Evolutionary conservation across 2,113 vertebrate genomes (phyloP).

Genomic region (Leucopsar rothschildi): DNA sequence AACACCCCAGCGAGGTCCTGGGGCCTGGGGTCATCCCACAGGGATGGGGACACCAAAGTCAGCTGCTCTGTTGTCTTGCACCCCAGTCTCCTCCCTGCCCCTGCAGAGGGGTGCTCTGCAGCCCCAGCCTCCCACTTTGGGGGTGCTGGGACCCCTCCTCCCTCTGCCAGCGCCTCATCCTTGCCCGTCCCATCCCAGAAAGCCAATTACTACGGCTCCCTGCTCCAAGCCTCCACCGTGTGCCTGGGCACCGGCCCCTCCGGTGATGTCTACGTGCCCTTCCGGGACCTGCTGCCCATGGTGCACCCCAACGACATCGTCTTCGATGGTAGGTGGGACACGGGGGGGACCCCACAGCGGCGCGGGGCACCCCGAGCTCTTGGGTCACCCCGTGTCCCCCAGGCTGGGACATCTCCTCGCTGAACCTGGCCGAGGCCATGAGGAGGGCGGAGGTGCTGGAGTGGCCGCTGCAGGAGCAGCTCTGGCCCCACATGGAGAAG

Average conservation of each 20-base stretch:
- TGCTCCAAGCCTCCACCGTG: constrained; percentile 88
- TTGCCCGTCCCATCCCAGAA: constrained; percentile 54
- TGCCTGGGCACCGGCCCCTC: constrained; percentile 81
- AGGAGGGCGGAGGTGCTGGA: constrained; percentile 86
- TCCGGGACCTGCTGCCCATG: constrained; percentile 89
- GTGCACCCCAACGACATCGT: constrained; percentile 89
- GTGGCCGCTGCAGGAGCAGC: constrained; percentile 89
- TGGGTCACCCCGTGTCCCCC: not conserved
- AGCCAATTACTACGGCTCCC: constrained; percentile 92
- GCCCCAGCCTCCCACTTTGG: fast-evolving
- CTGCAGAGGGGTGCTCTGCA: not conserved
- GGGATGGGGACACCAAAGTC: not conserved
- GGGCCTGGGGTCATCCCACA: fast-evolving
- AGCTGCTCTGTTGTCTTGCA: not conserved
- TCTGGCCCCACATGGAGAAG: constrained; percentile 82
- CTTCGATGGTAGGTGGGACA: constrained; percentile 84
- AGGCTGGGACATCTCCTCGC: constrained; percentile 96
- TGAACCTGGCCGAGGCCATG: constrained; percentile 91
- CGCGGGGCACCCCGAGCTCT: not conserved
- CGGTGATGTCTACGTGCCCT: constrained; percentile 85
- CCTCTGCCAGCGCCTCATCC: fast-evolving
- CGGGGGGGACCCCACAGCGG: fast-evolving
- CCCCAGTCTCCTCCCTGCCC: not conserved
- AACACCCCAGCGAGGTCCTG: not conserved
- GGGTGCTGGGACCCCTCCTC: not conserved